These are phyloP conservation scores for Stegophylla sp. DNA, from an alignment of 2,888 invertebrate genomes.

Conservation along the genomic window DNA sequence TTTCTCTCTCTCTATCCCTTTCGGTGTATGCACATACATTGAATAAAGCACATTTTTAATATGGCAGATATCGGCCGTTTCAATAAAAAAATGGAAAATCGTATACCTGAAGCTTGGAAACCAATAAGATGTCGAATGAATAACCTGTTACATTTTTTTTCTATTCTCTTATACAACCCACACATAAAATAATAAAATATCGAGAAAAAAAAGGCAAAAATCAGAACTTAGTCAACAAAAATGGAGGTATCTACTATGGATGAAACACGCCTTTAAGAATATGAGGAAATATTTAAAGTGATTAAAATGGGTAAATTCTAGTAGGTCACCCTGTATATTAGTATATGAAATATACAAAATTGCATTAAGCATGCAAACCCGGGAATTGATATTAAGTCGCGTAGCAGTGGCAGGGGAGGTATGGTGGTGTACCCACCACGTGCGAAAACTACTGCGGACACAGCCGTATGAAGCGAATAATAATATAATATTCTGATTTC, in stretches of 20 bases:
- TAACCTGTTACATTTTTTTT: not conserved
- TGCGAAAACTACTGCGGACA: not conserved
- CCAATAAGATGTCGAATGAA: not conserved
- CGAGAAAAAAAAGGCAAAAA: not conserved
- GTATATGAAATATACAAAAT: not conserved
- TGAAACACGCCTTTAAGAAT: too few relatives aligned
- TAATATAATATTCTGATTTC: not conserved
- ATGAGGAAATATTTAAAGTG: too few relatives aligned
- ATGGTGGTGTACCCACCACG: not conserved
- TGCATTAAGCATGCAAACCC: not conserved
- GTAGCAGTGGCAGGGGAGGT: too few relatives aligned
- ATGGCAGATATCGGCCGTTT: not conserved
- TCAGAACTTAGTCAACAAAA: too few relatives aligned
- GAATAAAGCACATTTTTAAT: slow-evolving; percentile 1
- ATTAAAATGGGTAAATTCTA: too few relatives aligned
- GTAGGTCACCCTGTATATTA: too few relatives aligned
- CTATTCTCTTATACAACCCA: not conserved
- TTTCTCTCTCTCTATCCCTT: too few relatives aligned
- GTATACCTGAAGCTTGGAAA: too few relatives aligned
- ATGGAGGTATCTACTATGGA: too few relatives aligned
- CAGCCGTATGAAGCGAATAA: not conserved
- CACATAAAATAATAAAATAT: slow-evolving; percentile 11
- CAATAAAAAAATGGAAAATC: slow-evolving; percentile 28
- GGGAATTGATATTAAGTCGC: not conserved
- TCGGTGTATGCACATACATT: slow-evolving; percentile 29